These are phyloP conservation scores for Leptoteleia sp. DNA, from an alignment of 1,140 invertebrate species.

Conservation along the genomic window DNA sequence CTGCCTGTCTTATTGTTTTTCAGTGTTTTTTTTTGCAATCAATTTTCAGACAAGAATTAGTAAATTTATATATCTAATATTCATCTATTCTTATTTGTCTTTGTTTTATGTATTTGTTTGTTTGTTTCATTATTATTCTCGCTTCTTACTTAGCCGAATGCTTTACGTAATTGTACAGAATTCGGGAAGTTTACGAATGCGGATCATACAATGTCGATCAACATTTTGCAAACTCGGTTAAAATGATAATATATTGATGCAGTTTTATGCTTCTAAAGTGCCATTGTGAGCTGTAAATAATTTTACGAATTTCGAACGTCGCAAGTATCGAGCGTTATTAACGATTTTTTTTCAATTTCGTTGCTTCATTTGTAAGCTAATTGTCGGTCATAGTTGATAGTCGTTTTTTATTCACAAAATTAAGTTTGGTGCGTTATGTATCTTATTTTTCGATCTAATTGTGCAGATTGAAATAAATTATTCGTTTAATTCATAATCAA, in stretches of 20 bases:
- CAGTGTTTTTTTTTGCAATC: slow-evolving; percentile 19
- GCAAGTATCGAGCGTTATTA: slow-evolving; percentile 53
- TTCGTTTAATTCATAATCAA: slow-evolving; percentile 28
- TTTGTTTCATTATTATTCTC: slow-evolving; percentile 9
- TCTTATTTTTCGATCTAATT: slow-evolving; percentile 30
- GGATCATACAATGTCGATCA: slow-evolving; percentile 27
- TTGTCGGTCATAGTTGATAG: slow-evolving; percentile 46
- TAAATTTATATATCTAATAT: no score
- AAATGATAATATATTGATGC: slow-evolving; percentile 61
- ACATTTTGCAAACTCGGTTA: slow-evolving; percentile 53
- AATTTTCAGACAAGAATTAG: slow-evolving; percentile 21
- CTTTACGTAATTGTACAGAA: slow-evolving; percentile 50
- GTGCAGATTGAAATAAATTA: slow-evolving; percentile 51
- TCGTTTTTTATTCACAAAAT: slow-evolving; percentile 55
- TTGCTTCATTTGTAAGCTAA: slow-evolving; percentile 59
- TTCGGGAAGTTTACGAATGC: slow-evolving; percentile 31
- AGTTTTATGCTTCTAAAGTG: slow-evolving; percentile 66
- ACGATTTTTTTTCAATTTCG: slow-evolving; percentile 44
- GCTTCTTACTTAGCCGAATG: slow-evolving; percentile 49
- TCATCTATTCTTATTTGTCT: slow-evolving; percentile 1
- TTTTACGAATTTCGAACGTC: slow-evolving; percentile 59
- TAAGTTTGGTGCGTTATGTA: slow-evolving; percentile 52
- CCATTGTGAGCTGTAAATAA: slow-evolving; percentile 64
- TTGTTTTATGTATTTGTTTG: slow-evolving; percentile 6
- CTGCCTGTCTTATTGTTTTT: slow-evolving; percentile 41